phyloP scores from a whole-genome alignment of 2,113 vertebrate genomes.

The Oncorhynchus kisutch region DNA sequence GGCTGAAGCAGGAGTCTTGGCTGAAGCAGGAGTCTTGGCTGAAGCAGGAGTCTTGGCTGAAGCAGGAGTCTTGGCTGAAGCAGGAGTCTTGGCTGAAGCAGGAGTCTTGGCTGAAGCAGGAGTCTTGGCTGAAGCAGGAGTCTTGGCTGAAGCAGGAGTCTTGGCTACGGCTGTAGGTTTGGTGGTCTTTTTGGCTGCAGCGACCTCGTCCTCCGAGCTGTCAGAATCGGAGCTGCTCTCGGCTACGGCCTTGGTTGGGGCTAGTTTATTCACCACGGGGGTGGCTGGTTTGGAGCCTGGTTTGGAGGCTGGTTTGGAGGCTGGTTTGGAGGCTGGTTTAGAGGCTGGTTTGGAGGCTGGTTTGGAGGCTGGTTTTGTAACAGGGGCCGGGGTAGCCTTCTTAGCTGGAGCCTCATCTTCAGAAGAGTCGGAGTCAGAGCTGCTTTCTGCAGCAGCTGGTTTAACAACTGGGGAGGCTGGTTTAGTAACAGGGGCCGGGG shows the following conservation, averaged over 20 bases:
- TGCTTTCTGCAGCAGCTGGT: conserved; percentile 66
- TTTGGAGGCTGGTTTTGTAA: too few relatives aligned
- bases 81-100: conserved; percentile 29
- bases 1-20: conserved; percentile 48
- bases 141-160: conserved; percentile 25
- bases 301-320: conserved; percentile 32
- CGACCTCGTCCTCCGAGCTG: conserved; percentile 65
- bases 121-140: conserved; percentile 34
- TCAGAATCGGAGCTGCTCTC: conserved; percentile 76
- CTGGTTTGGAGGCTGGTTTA: conserved; percentile 62
- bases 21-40: background rate
- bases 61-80: conserved; percentile 8
- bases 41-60: conserved; percentile 26
- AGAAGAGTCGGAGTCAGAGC: conserved; percentile 75
- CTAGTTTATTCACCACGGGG: conserved; percentile 51
- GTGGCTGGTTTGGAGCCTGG: conserved; percentile 56
- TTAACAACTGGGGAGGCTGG: conserved; percentile 34
- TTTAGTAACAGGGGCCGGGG: too few relatives aligned
- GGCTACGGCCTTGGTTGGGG: conserved; percentile 16
- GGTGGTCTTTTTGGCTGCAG: conserved; percentile 21
- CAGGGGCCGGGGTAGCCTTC: conserved; percentile 42
- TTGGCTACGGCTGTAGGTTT: conserved; percentile 33
- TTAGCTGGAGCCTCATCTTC: conserved; percentile 38
- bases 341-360: too few relatives aligned
- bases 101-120: conserved; percentile 31